Evolutionary conservation across 2,113 vertebrate genomes (phyloP), one percentile per base, ranked within the genome.

Genomic region (Leptodactylus fuscus): DNA sequence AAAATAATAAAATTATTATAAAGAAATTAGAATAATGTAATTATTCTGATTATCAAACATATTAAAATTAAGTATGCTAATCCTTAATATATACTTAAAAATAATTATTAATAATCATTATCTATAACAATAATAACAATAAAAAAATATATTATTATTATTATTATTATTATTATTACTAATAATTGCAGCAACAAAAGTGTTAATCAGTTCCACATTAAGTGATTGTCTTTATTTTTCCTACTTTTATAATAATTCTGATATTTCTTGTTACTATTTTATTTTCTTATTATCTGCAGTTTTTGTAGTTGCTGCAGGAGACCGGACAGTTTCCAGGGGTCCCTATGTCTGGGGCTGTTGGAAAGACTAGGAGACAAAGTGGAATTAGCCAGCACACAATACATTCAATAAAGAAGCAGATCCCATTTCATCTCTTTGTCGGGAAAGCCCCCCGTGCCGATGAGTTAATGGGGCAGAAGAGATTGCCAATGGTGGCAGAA

Each of bases 391-490:
- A 22, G 73, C 44, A 85, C 89, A 94, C 92, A 91, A 90, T 90
- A 71, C 88, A 91, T 93, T 93, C 88, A 90, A 90, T 90, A 88
- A 91, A 89, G 41, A 67, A 1, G 86, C 71, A 80, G 89, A 92
- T 93, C 91, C 86, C 91, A 91, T 95, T 93, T 91, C 92, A 86
- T 92, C 88, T 90, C 91, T 96, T 96, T 96, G 95, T 91, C 94
- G 93, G 88, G 87, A 90, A 20, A 89, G 93, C 90, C 94, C 91
- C 84, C 93, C 92, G 92, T 96, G 95, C 95, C 95, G 95, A 93
- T 92, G 95, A 95, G 94, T 95, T 97, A 97, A 97, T 97, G 96
- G 96, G 94, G 96, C 96, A 96, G 96, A 97, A 97, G 96, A 94
- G 95, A 95, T 93, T 93, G 93, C 90, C 93, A 77, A 88, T 94